Conservation (phyloP, 2,113 vertebrate species). For the Otus sunia region DNA sequence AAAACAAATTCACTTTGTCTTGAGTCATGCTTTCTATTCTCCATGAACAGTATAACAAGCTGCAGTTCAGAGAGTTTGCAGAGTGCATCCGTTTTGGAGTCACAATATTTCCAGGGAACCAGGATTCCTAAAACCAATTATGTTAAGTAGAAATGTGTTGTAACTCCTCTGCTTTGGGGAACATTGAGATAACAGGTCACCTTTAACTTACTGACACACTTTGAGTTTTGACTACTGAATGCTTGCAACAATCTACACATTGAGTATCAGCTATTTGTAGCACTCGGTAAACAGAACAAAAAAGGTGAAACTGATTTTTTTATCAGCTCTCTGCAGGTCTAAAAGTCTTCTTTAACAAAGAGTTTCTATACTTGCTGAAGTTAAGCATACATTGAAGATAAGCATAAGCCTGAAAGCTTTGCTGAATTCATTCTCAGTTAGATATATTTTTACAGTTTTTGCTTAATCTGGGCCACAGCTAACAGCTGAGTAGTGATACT, state of each 20-base stretch:
- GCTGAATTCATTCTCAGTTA: background rate
- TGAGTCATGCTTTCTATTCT: background rate
- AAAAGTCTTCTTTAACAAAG: conserved; percentile 38
- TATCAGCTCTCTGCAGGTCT: conserved; percentile 16
- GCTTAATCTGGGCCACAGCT: background rate
- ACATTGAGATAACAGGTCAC: conserved; percentile 15
- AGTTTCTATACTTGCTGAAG: conserved; percentile 32
- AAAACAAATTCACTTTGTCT: background rate
- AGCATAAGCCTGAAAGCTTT: conserved; percentile 19
- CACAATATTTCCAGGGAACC: conserved; percentile 10
- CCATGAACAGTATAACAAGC: background rate
- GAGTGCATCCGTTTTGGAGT: background rate
- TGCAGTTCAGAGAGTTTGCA: background rate
- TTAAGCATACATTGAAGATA: conserved; percentile 43
- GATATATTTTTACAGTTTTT: background rate
- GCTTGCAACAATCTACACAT: background rate
- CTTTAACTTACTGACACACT: conserved; percentile 51
- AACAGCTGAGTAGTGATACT: background rate
- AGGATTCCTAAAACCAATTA: conserved; percentile 37
- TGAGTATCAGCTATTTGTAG: background rate
- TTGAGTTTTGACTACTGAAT: conserved; percentile 12
- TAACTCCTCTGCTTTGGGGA: background rate
- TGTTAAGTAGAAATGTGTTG: background rate
- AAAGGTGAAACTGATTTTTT: conserved; percentile 20
- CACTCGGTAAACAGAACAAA: conserved; percentile 2